phyloP scores from a whole-genome alignment of 2,113 vertebrate genomes.

The Callipepla californica region DNA sequence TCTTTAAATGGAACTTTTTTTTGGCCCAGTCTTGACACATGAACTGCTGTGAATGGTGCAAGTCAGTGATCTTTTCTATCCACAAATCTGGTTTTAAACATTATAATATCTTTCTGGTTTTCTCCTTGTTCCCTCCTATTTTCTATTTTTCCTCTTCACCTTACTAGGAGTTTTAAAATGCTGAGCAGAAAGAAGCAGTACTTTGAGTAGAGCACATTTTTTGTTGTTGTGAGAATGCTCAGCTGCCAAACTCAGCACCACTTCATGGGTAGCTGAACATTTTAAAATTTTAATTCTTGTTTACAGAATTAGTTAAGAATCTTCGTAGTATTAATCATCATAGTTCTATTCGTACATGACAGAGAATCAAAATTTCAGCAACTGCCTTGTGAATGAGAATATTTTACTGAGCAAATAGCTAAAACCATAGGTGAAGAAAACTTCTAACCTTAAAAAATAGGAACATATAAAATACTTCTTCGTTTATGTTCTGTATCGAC shows the following conservation, averaged over 20 bases:
- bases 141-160: neutral
- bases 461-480: neutral
- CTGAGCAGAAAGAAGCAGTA: neutral
- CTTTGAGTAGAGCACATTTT: neutral
- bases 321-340: neutral
- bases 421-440: neutral
- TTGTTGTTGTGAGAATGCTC: neutral
- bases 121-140: neutral
- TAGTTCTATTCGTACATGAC: neutral
- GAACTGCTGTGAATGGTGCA: neutral
- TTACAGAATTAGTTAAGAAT: conserved; percentile 51
- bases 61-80: neutral
- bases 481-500: neutral
- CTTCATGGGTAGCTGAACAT: neutral
- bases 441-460: neutral
- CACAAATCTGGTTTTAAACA: neutral
- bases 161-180: neutral
- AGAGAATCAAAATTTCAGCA: neutral
- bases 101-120: neutral
- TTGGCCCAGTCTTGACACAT: neutral
- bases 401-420: neutral
- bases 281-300: conserved; percentile 34
- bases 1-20: neutral
- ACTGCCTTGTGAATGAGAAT: neutral
- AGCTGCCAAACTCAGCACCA: neutral